phyloP scores from a whole-genome alignment of 2,113 vertebrate species.

The Coptodon rendalli region DNA sequence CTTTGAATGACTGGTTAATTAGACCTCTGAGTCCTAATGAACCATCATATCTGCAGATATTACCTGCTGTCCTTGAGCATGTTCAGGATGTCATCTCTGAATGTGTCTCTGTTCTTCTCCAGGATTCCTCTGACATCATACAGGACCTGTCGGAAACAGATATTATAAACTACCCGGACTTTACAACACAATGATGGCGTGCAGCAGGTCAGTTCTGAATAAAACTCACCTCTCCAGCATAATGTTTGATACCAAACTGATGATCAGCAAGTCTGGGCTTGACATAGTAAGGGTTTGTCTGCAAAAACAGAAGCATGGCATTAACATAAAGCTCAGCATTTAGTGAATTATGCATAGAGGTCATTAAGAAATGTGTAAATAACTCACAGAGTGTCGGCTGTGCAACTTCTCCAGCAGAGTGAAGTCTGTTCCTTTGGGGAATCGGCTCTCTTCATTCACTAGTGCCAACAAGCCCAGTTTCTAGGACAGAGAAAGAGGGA shows the following conservation, averaged over 20 bases:
- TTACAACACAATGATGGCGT: not conserved
- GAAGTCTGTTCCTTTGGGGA: slow-evolving; percentile 91
- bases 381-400: slow-evolving; percentile 84
- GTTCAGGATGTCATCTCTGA: slow-evolving; percentile 88
- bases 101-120: slow-evolving; percentile 92
- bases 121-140: slow-evolving; percentile 84
- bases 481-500: slow-evolving; percentile 46
- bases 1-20: not conserved
- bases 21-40: not conserved
- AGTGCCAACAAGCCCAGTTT: slow-evolving; percentile 88
- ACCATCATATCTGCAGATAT: not conserved
- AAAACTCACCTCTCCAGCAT: slow-evolving; percentile 83
- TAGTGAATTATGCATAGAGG: not conserved
- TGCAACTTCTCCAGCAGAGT: slow-evolving; percentile 90
- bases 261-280: slow-evolving; percentile 87
- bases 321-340: not conserved
- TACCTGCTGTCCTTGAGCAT: slow-evolving; percentile 91
- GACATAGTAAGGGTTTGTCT: slow-evolving; percentile 88
- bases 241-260: slow-evolving; percentile 91
- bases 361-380: not conserved
- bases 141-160: slow-evolving; percentile 71
- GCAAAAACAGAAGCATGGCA: slow-evolving; percentile 11
- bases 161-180: not conserved
- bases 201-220: not conserved
- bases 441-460: slow-evolving; percentile 90